Conservation (phyloP, 2,888 invertebrate species). For the Ectropis crepuscularia region DNA sequence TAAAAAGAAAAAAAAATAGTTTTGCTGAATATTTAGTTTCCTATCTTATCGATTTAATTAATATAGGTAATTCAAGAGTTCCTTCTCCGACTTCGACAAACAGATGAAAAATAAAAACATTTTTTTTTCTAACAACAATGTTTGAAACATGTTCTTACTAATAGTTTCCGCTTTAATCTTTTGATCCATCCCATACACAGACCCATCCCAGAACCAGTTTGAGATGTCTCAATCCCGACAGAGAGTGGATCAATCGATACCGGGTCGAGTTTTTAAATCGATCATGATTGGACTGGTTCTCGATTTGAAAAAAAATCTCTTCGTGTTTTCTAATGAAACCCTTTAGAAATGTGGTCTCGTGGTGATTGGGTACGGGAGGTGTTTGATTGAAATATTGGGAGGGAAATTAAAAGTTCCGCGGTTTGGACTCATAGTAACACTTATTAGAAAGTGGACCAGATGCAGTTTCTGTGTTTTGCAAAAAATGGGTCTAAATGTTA, state of each 20-base stretch:
- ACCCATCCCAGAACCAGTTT: constrained; percentile 72
- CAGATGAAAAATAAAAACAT: neutral
- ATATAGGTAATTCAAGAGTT: no score
- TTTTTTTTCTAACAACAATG: constrained; percentile 4
- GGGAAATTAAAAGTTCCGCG: constrained; percentile 8
- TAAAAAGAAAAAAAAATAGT: neutral
- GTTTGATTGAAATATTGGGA: constrained; percentile 50
- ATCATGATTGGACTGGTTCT: constrained; percentile 75
- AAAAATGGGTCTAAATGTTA: no score
- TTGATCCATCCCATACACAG: constrained; percentile 50
- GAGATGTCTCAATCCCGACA: constrained; percentile 82
- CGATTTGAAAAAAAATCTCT: constrained; percentile 57
- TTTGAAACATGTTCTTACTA: neutral
- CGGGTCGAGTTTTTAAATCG: constrained; percentile 77
- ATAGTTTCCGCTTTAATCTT: constrained; percentile 46
- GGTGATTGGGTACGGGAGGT: constrained; percentile 43
- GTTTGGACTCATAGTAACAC: neutral
- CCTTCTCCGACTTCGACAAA: no score
- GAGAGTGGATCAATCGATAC: constrained; percentile 78
- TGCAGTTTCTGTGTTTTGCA: neutral
- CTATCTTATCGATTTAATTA: no score
- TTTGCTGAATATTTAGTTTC: neutral
- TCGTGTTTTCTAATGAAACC: constrained; percentile 40
- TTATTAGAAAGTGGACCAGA: neutral
- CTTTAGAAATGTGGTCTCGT: constrained; percentile 29